Base-by-base conservation (phyloP, 53 echinoderm and acorn worm species). In the Zoroaster sp. region DNA sequence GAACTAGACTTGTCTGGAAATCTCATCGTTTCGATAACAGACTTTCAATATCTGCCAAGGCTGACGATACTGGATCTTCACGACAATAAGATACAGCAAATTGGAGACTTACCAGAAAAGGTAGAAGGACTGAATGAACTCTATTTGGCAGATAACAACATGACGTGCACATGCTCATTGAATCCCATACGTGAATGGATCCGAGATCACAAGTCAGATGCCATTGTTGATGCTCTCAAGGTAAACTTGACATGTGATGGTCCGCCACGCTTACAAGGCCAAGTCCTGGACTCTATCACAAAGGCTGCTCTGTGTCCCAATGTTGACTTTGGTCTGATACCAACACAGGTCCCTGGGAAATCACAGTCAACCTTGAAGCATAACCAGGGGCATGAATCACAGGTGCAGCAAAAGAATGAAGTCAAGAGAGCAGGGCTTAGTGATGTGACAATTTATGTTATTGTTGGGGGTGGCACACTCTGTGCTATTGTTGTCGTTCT, bases 1-100 rank as follows among this genome's bases (percentile, higher is more conserved):
- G 73, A 71, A 17, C 54, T 95, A 28, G 63, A 83, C 35, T 40
- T 92, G 28, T 88, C 92, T 1, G 83, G 83, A 18, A 95, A 95
- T 59, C 35, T 67, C 13, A 83, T 95, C 15, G 4, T 41, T 30
- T 76, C 75, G 5, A 38, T 49, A 1, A 66, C 21, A 0, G 30
- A 35, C 30, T 77, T 91, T 28, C 65, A 34, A 17, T 10, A 4
- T 36, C 35, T 91, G 32, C 75, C 68, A 13, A 72, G 18, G 20
- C 28, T 91, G 55, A 21, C 25, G 21, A 70, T 41, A 43, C 33
- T 91, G 3, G 87, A 91, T 10, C 44, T 91, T 9, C 51, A 33
- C 44, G 23, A 76, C 42, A 91, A 91, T 21, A 1, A 72, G 9
- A 38, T 91, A 2, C 32, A 0, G 34, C 41, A 78, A 12, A 44